Base-by-base conservation (phyloP, 1,140 invertebrate species). In the Zophobas morio region DNA sequence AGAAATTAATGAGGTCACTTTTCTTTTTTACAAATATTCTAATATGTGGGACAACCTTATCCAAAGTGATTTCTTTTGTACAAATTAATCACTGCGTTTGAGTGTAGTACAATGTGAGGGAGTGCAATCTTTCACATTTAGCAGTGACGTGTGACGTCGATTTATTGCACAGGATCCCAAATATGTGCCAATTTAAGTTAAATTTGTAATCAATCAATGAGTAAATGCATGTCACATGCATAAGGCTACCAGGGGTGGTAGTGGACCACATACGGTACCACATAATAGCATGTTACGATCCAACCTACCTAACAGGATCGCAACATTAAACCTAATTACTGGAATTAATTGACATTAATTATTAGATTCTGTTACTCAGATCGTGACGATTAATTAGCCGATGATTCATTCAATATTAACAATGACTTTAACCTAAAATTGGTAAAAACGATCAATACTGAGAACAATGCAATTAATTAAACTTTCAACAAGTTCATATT, bases 271-370 rank as follows among this genome's bases (percentile, higher is more conserved):
- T 54, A 56, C 51, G 71, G 71, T 66, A 37, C 73, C 70, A 78
- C 75, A 82, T 81, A 82, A 81, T 82, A 75, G 78, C 78, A 82
- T 81, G 79, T 81, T 78, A 78, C 81, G 80, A 82, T 82, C 66
- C 77, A 74, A 76, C 51, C 72, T 34, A 80, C 76, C 79, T 79
- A 83, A 82, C 79, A 84, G 79, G 78, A 60, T 80, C 78, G 82
- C 80, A 80, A 83, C 81, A 79, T 82, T 84, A 78, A 79, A 84
- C 81, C 83, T 84, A 83, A 84, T 84, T 84, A 83, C 83, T 79
- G 70, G 81, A 84, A 84, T 84, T 83, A 84, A 84, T 83, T 84
- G 83, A 81, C 83, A 84, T 84, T 84, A 84, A 84, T 84, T 84
- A 84, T 83, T 81, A 78, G 83, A 74, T 81, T 77, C 81, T 80